Evolutionary conservation across 2,888 invertebrate genomes (phyloP).

Genomic region (Danaus chrysippus): DNA sequence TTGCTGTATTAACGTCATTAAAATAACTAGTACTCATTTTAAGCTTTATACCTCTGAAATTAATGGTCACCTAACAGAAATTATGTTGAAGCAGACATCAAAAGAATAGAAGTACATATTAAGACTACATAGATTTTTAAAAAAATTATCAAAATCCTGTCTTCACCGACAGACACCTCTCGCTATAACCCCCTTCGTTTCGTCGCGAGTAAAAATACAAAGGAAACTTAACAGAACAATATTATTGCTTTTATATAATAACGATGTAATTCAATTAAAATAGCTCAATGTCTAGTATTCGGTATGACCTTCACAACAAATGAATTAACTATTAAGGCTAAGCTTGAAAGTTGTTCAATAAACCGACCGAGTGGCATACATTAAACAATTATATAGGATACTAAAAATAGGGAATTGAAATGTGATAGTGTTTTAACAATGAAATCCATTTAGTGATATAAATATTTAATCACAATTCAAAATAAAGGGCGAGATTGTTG

Average conservation of each 20-base stretch:
- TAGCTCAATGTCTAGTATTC: slow-evolving; percentile 19
- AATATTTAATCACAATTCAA: slow-evolving; percentile 76
- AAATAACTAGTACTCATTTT: too few species aligned
- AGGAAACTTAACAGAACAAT: background rate
- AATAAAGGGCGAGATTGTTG: slow-evolving; percentile 76
- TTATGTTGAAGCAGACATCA: too few species aligned
- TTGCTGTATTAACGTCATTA: too few species aligned
- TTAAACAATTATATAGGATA: slow-evolving; percentile 33
- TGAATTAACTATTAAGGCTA: slow-evolving; percentile 37
- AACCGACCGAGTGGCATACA: slow-evolving; percentile 29
- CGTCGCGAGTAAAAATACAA: too few species aligned
- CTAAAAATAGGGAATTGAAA: slow-evolving; percentile 28
- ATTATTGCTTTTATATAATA: background rate
- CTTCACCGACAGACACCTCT: too few species aligned
- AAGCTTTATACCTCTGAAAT: too few species aligned
- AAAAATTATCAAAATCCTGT: too few species aligned
- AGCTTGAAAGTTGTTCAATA: slow-evolving; percentile 42
- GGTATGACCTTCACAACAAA: slow-evolving; percentile 34
- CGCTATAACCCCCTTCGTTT: too few species aligned
- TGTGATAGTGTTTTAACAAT: slow-evolving; percentile 54
- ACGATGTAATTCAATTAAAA: background rate
- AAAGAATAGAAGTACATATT: too few species aligned
- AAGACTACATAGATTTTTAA: too few species aligned
- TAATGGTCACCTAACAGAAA: too few species aligned
- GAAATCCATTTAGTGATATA: slow-evolving; percentile 76